These are phyloP conservation scores for Holacanthus passer DNA, from an alignment of 2,113 vertebrate genomes.

Conservation along the genomic window DNA sequence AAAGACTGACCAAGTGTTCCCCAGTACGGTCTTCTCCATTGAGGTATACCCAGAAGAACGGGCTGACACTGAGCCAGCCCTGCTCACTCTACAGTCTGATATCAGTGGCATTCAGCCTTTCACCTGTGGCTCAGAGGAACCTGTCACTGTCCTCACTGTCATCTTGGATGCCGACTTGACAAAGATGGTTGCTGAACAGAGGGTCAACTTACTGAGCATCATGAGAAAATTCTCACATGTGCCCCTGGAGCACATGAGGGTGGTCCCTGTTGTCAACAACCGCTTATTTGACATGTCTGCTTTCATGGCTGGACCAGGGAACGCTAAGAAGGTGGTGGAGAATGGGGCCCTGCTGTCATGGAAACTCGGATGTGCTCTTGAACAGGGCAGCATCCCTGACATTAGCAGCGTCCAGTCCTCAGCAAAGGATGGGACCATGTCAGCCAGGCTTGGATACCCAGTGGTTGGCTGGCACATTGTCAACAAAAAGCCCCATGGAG, in stretches of 20 bases:
- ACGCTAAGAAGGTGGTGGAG: slow-evolving; percentile 97
- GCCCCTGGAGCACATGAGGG: slow-evolving; percentile 92
- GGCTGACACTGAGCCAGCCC: slow-evolving; percentile 87
- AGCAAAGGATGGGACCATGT: slow-evolving; percentile 95
- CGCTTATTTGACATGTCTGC: slow-evolving; percentile 98
- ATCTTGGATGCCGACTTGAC: slow-evolving; percentile 97
- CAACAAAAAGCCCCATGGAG: slow-evolving; percentile 93
- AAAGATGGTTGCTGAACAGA: slow-evolving; percentile 94
- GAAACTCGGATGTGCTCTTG: slow-evolving; percentile 95
- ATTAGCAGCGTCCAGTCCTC: slow-evolving; percentile 92
- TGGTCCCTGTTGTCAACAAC: slow-evolving; percentile 96
- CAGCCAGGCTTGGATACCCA: slow-evolving; percentile 92
- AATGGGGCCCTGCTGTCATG: slow-evolving; percentile 95
- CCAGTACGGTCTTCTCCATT: slow-evolving; percentile 91
- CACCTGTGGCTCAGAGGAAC: slow-evolving; percentile 89
- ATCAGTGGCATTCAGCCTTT: slow-evolving; percentile 80
- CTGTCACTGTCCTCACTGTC: slow-evolving; percentile 93
- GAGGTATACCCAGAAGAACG: slow-evolving; percentile 95
- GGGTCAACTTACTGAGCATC: slow-evolving; percentile 87
- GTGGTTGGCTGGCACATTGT: slow-evolving; percentile 98
- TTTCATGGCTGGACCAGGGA: slow-evolving; percentile 98
- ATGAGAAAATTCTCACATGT: slow-evolving; percentile 93
- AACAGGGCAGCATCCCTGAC: slow-evolving; percentile 92
- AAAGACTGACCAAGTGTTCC: slow-evolving; percentile 84
- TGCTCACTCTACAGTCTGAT: slow-evolving; percentile 82